These are phyloP conservation scores for Drosophila meridiana DNA, from an alignment of 2,888 invertebrate genomes.

Conservation along the genomic window DNA sequence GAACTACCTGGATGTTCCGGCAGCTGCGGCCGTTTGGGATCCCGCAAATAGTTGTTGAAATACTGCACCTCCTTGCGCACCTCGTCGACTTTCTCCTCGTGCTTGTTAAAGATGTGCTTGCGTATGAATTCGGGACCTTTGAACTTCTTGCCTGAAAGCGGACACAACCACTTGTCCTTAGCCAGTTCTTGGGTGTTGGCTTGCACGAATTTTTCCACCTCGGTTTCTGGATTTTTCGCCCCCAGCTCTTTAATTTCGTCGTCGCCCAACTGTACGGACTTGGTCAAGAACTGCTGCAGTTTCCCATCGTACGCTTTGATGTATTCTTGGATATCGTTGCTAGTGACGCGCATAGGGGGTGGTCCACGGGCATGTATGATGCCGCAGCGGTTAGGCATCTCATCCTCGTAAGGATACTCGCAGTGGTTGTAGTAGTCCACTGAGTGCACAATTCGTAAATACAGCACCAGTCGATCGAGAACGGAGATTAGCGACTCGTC, in stretches of 20 bases:
- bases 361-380: slow-evolving; percentile 98
- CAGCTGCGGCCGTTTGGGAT: slow-evolving; percentile 97
- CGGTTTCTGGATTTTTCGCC: slow-evolving; percentile 88
- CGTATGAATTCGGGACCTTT: slow-evolving; percentile 99
- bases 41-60: slow-evolving; percentile 98
- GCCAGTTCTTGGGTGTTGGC: slow-evolving; percentile 98
- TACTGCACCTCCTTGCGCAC: slow-evolving; percentile 98
- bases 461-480: slow-evolving; percentile 92
- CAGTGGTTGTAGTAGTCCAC: slow-evolving; percentile 99
- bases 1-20: slow-evolving; percentile 91
- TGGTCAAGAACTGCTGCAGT: slow-evolving; percentile 94
- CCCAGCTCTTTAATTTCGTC: slow-evolving; percentile 95
- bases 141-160: slow-evolving; percentile 99
- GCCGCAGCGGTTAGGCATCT: slow-evolving; percentile 99
- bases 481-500: slow-evolving; percentile 91
- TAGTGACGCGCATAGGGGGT: slow-evolving; percentile 91
- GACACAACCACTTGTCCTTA: slow-evolving; percentile 99
- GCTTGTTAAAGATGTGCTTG: slow-evolving; percentile 99
- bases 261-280: slow-evolving; percentile 89
- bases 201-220: slow-evolving; percentile 96
- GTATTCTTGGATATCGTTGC: slow-evolving; percentile 88
- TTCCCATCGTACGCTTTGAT: slow-evolving; percentile 94
- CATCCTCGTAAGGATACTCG: slow-evolving; percentile 99
- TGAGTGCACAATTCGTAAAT: slow-evolving; percentile 98
- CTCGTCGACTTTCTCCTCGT: slow-evolving; percentile 98